Conservation (phyloP, 92 coral and sea anemone species). For the Blastomussa wellsi region DNA sequence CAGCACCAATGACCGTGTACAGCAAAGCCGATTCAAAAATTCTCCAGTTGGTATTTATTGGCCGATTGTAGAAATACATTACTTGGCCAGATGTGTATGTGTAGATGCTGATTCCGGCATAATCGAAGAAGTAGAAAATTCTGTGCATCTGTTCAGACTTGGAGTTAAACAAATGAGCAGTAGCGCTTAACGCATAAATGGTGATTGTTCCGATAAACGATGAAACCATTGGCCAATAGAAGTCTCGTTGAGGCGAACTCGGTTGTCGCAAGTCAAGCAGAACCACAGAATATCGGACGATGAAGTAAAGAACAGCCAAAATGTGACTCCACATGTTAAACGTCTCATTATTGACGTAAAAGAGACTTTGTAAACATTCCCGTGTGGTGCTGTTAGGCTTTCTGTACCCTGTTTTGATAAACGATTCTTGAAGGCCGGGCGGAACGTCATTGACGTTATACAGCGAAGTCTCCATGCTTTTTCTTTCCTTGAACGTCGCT, state of each 20-base stretch:
- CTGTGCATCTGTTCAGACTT: slow-evolving; percentile 76
- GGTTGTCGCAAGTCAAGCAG: slow-evolving; percentile 23
- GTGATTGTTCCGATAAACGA: slow-evolving; percentile 75
- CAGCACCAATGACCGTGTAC: slow-evolving; percentile 14
- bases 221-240: slow-evolving; percentile 75
- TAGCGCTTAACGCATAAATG: slow-evolving; percentile 81
- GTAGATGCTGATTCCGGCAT: slow-evolving; percentile 86
- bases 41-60: slow-evolving; percentile 39
- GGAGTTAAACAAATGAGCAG: slow-evolving; percentile 84
- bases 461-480: neutral
- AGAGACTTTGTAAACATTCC: slow-evolving; percentile 69
- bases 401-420: slow-evolving; percentile 79
- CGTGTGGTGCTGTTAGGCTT: slow-evolving; percentile 74
- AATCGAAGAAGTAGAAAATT: slow-evolving; percentile 86
- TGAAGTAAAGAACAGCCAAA: slow-evolving; percentile 60
- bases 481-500: neutral
- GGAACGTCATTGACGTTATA: slow-evolving; percentile 60
- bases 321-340: slow-evolving; percentile 95
- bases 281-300: slow-evolving; percentile 61
- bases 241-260: slow-evolving; percentile 31
- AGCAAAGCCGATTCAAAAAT: slow-evolving; percentile 32
- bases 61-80: slow-evolving; percentile 77
- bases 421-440: slow-evolving; percentile 69
- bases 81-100: slow-evolving; percentile 75
- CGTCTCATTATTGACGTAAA: slow-evolving; percentile 74